These are phyloP conservation scores for Zhengitettix transpicula DNA, from an alignment of 2,888 invertebrate species.

Conservation along the genomic window DNA sequence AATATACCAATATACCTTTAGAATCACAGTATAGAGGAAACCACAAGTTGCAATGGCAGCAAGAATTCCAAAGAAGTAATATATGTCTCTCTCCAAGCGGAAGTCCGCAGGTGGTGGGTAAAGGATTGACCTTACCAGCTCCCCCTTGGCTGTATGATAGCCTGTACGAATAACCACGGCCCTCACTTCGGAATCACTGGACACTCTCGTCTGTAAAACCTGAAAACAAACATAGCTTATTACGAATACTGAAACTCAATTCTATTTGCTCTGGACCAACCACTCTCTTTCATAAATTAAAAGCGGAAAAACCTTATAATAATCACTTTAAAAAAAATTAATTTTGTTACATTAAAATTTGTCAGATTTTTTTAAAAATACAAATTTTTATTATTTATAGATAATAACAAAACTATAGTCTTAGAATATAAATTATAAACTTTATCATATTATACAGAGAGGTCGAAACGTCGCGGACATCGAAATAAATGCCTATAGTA, in stretches of 20 bases:
- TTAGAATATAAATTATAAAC: too few species aligned
- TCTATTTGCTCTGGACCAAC: not conserved
- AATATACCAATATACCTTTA: constrained; percentile 35
- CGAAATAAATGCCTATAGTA: too few species aligned
- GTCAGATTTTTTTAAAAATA: not conserved
- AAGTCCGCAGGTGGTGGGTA: constrained; percentile 38
- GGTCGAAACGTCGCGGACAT: too few species aligned
- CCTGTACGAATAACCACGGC: constrained; percentile 24
- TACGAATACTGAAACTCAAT: not conserved
- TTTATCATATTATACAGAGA: too few species aligned
- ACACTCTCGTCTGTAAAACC: constrained; percentile 7
- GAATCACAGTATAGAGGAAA: constrained; percentile 33
- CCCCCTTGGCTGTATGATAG: constrained; percentile 33
- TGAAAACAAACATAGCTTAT: not conserved
- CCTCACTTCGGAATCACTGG: constrained; percentile 6
- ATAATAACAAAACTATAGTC: not conserved
- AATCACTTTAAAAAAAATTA: not conserved
- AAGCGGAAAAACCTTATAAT: not conserved
- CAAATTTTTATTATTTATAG: not conserved
- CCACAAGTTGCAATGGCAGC: constrained; percentile 32
- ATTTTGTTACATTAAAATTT: not conserved
- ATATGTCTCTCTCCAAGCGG: constrained; percentile 33
- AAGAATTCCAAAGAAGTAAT: constrained; percentile 31
- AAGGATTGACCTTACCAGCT: constrained; percentile 35
- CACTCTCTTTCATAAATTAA: not conserved